phyloP scores from a whole-genome alignment of 2,113 vertebrate species.

The Sterrhoptilus dennistouni region DNA sequence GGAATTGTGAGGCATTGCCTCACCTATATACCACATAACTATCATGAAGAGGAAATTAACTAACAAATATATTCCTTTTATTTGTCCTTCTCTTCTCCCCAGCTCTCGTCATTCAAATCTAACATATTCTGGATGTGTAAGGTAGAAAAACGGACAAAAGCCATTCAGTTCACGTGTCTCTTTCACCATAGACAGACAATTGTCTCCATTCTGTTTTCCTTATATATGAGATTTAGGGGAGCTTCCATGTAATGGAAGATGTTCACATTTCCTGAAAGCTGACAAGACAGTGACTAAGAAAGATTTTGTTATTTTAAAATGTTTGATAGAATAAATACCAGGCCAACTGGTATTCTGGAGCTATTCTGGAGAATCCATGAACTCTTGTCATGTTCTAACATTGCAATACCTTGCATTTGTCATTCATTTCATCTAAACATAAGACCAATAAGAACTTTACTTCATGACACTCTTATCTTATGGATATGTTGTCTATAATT shows the following conservation, averaged over 20 bases:
- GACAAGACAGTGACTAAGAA: not conserved
- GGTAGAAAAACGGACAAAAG: not conserved
- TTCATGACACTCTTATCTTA: not conserved
- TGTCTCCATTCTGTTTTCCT: not conserved
- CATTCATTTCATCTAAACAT: not conserved
- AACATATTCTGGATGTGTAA: not conserved
- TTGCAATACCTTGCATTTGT: not conserved
- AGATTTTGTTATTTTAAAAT: not conserved
- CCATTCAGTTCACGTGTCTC: not conserved
- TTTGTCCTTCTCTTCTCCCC: not conserved
- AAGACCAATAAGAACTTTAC: not conserved
- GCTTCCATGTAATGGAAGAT: not conserved
- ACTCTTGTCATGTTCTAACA: rapidly evolving
- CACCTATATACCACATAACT: not conserved
- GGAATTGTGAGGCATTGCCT: not conserved
- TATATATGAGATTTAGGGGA: not conserved
- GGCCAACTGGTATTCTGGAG: rapidly evolving
- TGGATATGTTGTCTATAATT: not conserved
- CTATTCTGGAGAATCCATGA: not conserved
- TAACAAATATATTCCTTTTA: not conserved
- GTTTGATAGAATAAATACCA: not conserved
- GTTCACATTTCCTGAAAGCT: not conserved
- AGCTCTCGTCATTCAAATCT: not conserved
- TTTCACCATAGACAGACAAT: not conserved
- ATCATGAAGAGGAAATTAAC: not conserved